Evolutionary conservation across 2,113 vertebrate species (phyloP).

Genomic region (Xerus inauris): DNA sequence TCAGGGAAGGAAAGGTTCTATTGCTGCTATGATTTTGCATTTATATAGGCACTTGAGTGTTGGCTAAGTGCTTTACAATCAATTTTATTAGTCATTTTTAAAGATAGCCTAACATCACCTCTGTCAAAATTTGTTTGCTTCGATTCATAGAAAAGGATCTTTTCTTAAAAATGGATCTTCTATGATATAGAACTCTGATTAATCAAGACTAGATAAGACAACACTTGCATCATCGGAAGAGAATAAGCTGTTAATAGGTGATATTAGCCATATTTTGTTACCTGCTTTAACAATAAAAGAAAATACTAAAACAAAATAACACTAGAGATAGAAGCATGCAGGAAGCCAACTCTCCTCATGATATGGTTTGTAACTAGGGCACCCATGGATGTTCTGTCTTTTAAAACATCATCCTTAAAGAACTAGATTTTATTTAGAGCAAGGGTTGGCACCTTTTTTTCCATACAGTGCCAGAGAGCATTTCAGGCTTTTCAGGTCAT

Average conservation of each 20-base stretch:
- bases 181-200: background rate
- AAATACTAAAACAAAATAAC: background rate
- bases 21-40: slow-evolving; percentile 47
- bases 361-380: slow-evolving; percentile 15
- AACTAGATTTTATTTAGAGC: slow-evolving; percentile 52
- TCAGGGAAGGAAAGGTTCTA: background rate
- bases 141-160: slow-evolving; percentile 28
- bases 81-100: slow-evolving; percentile 62
- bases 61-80: slow-evolving; percentile 63
- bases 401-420: background rate
- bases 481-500: background rate
- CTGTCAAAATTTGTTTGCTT: slow-evolving; percentile 49
- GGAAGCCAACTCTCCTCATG: background rate
- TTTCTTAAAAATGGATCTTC: slow-evolving; percentile 8
- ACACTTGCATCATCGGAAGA: background rate
- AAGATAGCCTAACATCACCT: slow-evolving; percentile 55
- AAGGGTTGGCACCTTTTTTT: background rate
- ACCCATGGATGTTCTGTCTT: background rate
- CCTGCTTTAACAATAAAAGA: slow-evolving; percentile 37
- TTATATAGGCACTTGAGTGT: slow-evolving; percentile 24
- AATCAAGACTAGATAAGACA: background rate
- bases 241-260: background rate
- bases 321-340: background rate
- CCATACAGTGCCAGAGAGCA: background rate
- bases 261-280: background rate